Base-by-base conservation (phyloP, 2,888 invertebrate species). In the Platycheirus rosarum region DNA sequence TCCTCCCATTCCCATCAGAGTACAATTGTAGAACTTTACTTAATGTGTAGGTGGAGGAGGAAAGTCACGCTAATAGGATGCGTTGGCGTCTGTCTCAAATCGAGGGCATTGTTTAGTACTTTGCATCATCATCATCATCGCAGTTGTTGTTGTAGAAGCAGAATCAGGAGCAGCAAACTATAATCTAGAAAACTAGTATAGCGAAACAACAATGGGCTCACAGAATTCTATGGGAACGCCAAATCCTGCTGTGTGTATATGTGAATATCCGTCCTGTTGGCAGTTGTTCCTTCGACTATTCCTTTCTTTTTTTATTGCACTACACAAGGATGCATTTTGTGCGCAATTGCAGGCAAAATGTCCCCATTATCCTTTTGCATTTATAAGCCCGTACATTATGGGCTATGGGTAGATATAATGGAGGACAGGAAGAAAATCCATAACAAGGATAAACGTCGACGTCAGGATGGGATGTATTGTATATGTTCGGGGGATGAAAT, bases 321-420 rank as follows among this genome's bases (percentile, higher is more conserved):
- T 37, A 65, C 8, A 75, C 35, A 70, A 66, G 49, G 37, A 71
- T 77, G 77, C 82, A 77, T 77, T n/a, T 77, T 77, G 71, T 82
- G 82, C 82, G 82, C 82, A 82, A 82, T 82, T 82, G 82, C 82
- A 77, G 66, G 71, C 77, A 66, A 71, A 82, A 77, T 71, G 71
- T 73, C 49, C 60, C 63, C 37, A 77, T 82, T 82, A 82, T 77
- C 68, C 55, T 71, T 71, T 77, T 77, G 77, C 55, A 63, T 71
- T 82, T 60, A 73, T 63, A 71, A 68, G 66, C 65, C 29, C 18
- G 29, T 29, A 29, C 42, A 73, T 66, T 44, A 44, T 46, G 23
- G 66, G 37, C 14, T n/a, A 4, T 4, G 23, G 2, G 23, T 23
- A 23, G 23, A 32, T 57, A 60, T 49, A 70, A 70, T 70, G 60